A percentile compares a stretch with the other conserved stretches of the same genome.
Evolutionary conservation across 1,140 invertebrate genomes (phyloP).

Genomic region (Orchesella cincta): DNA sequence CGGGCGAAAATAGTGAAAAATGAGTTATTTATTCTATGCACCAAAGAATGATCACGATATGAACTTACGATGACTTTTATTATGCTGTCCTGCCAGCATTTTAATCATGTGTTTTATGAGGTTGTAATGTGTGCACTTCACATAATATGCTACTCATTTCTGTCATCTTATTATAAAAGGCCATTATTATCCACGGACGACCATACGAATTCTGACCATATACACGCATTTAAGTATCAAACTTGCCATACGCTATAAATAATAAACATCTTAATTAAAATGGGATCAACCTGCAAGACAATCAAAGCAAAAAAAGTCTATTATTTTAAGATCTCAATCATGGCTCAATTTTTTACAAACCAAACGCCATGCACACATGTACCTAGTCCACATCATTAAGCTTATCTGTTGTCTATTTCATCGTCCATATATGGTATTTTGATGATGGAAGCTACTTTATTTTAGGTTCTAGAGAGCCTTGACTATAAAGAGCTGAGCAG

Average conservation of each 20-base stretch:
- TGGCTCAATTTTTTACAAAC: neutral
- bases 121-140: neutral
- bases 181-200: neutral
- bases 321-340: neutral
- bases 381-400: neutral
- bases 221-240: neutral
- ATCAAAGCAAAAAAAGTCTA: neutral
- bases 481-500: neutral
- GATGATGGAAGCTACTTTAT: neutral
- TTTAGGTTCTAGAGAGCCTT: neutral
- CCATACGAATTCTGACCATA: neutral
- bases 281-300: neutral
- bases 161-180: neutral
- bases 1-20: slow-evolving; percentile 15
- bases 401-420: neutral
- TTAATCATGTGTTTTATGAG: neutral
- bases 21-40: neutral
- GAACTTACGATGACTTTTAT: neutral
- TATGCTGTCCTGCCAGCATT: neutral
- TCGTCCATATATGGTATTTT: neutral
- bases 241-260: neutral
- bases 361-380: neutral
- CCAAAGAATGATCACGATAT: neutral
- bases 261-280: slow-evolving; percentile 25
- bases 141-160: neutral